Evolutionary conservation across 2,113 vertebrate genomes (phyloP), one percentile per base, ranked within the genome.

Genomic region (Damaliscus lunatus): DNA sequence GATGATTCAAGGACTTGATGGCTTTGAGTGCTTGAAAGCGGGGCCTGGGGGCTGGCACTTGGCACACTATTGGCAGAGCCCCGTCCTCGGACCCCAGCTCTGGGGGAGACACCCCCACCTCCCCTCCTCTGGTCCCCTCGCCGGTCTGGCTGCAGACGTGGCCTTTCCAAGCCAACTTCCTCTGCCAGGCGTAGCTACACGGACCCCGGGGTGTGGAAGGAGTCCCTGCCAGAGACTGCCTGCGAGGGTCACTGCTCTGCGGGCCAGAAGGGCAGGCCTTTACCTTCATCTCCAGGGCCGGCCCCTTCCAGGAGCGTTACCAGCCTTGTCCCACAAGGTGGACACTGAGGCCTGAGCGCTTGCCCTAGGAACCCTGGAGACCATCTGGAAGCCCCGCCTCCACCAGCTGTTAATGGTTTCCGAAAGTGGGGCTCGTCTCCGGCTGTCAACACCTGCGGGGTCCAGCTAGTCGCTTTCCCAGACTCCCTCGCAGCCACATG

Each of bases 111-210:
- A 0, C 8, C 11, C 3, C 27, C 14, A 2, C 52, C 7, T 6
- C 9, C 1, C 27, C n/a, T 33, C 5, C 82, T 43, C 21, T 43
- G 36, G 36, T 11, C 5, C 16, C 50, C 12, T 59, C 33, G 1
- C 19, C 10, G 29, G 6, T 43, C 13, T 64, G n/a, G 15, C 46
- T 50, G 84, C 57, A 31, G 82, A 21, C 0, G 0, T 6, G 9
- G 33, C 25, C 29, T 27, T 90, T 71, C 29, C 8, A 5, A 13
- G 62, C 46, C 9, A 0, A 27, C 12, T 23, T 62, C 14, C 53
- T 31, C 31, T 43, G 53, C 25, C 0, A 12, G 17, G 14, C 0
- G 10, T 1, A 2, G 29, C 0, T 1, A 29, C 52, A 29, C 0
- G 3, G 11, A 5, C 15, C n/a, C 9, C 48, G 9, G 1, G 7